Base-by-base conservation (phyloP, 2,113 vertebrate species). In the Mugil cephalus region DNA sequence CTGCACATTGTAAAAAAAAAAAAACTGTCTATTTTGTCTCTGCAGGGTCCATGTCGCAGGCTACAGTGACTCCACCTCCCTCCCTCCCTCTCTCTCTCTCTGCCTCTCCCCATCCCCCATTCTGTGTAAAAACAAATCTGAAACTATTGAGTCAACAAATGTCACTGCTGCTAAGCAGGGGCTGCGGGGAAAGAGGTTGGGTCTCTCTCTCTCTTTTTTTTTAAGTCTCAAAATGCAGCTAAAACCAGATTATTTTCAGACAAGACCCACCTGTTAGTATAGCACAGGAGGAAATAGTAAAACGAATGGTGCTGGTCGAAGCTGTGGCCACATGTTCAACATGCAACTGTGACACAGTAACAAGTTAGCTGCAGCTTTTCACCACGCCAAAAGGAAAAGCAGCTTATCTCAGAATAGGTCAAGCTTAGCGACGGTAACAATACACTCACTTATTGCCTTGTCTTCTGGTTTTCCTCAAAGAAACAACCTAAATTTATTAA, bases 91-190 rank as follows among this genome's bases (percentile, higher is more conserved):
- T 5, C 24, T 30, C 24, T 5, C 24, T 30, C 24, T 5, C 24
- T 69, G 75, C 74, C 51, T 59, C 66, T 55, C 79, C 85, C 88
- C 90, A 73, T 93, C 93, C 92, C 90, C 91, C 91, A 89, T 66
- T 74, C 76, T 69, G 85, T 84, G 87, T 78, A 89, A 93, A 93
- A 94, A 94, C 91, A 94, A 93, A 93, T 93, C 90, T 86, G 87
- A 90, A 92, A 91, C 90, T 90, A 94, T 88, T 90, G 87, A 93
- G 92, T 94, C 92, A 94, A 94, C 94, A 94, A 92, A 93, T 94
- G 92, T 91, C 92, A 93, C 80, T 74, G 73, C 82, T 79, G 88
- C 79, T 39, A 68, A 74, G 83, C 83, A 82, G 81, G 62, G 86
- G 73, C 81, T 85, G 85, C 76, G 77, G 85, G 83, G 80, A 81